Evolutionary conservation across 2,113 vertebrate genomes (phyloP), one percentile per base, ranked within the genome.

Genomic region (Daphoenositta chrysoptera): DNA sequence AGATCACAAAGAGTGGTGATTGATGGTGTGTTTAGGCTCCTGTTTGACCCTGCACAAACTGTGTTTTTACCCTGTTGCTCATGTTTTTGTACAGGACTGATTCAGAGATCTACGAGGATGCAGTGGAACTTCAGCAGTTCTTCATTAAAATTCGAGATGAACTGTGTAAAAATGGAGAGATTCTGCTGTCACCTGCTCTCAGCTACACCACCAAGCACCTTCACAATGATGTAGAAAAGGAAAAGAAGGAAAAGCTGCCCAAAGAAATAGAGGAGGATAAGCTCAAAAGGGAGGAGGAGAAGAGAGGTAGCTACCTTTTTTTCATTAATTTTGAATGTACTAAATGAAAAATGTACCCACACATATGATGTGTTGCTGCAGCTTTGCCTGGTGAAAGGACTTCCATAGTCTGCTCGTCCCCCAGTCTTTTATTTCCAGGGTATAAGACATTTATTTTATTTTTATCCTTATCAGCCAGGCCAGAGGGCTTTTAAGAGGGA

Each of bases 161-260:
- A 66, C 98, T 99, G 80, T 99, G 99, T 96, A 99, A 99, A 97
- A 99, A 99, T 5, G 99, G 99, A 58, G 99, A 99, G 97, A 99
- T 99, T 94, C 97, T 99, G 87, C 98, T 99, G 96, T 99, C 99
- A 40, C 99, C 99, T 11, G 99, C 99, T 37, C 99, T 99, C 92
- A 99, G 99, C 97, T 99, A 99, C 82, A 99, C 99, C 64, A 98
- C 98, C 89, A 99, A 99, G 92, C 99, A 99, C 95, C 98, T 99
- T 84, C 99, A 99, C 88, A 99, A 99, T 1, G 99, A 99, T 65
- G 99, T 99, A 68, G 99, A 99, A 87, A 99, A 99, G 95, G 99
- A 99, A 96, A 99, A 99, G 97, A 99, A 99, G 91, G 99, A 98
- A 97, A 99, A 99, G 95, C 98, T 99, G 33, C 99, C 99, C 30